These are phyloP conservation scores for Chromis chromis DNA, from an alignment of 2,797 vertebrate genomes.

Conservation along the genomic window DNA sequence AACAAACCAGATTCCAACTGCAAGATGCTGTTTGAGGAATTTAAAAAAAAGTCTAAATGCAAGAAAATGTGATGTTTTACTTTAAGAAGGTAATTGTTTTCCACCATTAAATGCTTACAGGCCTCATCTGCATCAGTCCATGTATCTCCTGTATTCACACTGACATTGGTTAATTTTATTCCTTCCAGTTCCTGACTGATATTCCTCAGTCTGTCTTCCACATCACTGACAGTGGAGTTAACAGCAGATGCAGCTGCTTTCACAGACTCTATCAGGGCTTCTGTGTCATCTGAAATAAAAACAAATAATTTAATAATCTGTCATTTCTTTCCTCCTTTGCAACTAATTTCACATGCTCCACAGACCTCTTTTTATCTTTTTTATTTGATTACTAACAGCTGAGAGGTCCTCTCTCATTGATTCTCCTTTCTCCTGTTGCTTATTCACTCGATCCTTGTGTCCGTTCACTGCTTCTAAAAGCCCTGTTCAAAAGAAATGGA, in stretches of 20 bases:
- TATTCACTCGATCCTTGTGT: conserved; percentile 71
- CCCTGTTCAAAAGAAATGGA: conserved; percentile 70
- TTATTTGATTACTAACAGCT: conserved; percentile 70
- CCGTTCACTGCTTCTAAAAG: conserved; percentile 69
- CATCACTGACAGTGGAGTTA: conserved; percentile 65
- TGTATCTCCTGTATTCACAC: conserved; percentile 73
- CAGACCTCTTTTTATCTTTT: conserved; percentile 85
- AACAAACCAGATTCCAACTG: no score
- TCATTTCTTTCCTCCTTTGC: not conserved
- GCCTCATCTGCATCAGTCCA: conserved; percentile 83
- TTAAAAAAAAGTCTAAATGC: no score
- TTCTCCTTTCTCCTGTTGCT: conserved; percentile 75
- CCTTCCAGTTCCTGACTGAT: conserved; percentile 83
- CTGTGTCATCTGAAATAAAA: conserved; percentile 79
- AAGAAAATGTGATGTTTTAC: no score
- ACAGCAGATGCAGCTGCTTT: conserved; percentile 78
- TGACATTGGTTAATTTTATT: conserved; percentile 61
- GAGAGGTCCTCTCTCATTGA: conserved; percentile 71
- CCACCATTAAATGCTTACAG: conserved; percentile 68
- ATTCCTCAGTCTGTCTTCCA: conserved; percentile 80
- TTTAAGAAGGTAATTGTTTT: not conserved
- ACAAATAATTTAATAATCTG: conserved; percentile 1
- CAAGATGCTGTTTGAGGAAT: no score
- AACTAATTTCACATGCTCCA: not conserved
- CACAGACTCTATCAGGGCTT: conserved; percentile 74